These are phyloP conservation scores for Coreoperca whiteheadi DNA, from an alignment of 2,113 vertebrate genomes.

Conservation along the genomic window DNA sequence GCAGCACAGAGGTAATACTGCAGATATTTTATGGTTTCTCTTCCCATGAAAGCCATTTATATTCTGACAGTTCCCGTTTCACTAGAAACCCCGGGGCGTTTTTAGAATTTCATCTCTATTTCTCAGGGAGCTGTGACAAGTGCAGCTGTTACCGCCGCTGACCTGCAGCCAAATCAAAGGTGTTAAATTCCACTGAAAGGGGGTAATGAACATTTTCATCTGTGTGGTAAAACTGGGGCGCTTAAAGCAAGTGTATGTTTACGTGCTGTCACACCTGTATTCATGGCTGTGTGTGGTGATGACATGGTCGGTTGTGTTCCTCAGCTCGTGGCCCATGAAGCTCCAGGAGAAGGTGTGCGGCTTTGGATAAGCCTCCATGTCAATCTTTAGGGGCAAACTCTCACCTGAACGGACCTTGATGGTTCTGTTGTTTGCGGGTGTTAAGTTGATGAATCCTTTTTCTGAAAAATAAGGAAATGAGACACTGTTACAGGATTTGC, in stretches of 20 bases:
- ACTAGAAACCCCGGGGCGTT: background rate
- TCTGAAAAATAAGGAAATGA: constrained; percentile 78
- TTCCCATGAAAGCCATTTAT: constrained; percentile 17
- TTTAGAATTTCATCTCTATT: constrained; percentile 15
- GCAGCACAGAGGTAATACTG: background rate
- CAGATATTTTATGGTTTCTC: constrained; percentile 24
- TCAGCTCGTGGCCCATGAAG: constrained; percentile 87
- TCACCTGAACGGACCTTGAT: constrained; percentile 92
- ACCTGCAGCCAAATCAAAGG: constrained; percentile 24
- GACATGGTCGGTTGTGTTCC: constrained; percentile 91
- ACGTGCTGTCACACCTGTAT: constrained; percentile 59
- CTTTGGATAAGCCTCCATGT: constrained; percentile 91
- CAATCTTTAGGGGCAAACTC: constrained; percentile 88
- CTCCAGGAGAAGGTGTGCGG: constrained; percentile 88
- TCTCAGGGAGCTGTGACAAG: constrained; percentile 26
- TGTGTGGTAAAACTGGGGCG: background rate
- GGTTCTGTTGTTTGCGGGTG: constrained; percentile 85
- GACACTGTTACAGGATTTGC: background rate
- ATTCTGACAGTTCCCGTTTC: constrained; percentile 32
- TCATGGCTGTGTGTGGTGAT: constrained; percentile 85
- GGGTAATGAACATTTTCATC: constrained; percentile 38
- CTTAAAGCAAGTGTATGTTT: background rate
- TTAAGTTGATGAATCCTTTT: constrained; percentile 91
- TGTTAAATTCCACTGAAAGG: constrained; percentile 58
- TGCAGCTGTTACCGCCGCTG: background rate